phyloP scores from a whole-genome alignment of 2,888 invertebrate species.

The Lamellibrachia satsuma region DNA sequence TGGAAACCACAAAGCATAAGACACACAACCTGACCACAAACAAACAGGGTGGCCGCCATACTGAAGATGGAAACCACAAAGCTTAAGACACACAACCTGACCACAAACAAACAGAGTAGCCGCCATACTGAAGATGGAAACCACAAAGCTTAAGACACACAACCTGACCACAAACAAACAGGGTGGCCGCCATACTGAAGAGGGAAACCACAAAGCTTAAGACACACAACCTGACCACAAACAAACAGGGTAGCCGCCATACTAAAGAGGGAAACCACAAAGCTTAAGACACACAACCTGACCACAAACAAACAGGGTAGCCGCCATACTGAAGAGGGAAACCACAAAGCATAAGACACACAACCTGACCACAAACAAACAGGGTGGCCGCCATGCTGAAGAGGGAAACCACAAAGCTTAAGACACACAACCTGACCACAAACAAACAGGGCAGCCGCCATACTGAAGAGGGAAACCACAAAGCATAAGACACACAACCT shows the following conservation, averaged over 20 bases:
- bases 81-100: not conserved
- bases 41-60: not conserved
- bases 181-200: too few species aligned
- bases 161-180: not conserved
- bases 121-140: slow-evolving; percentile 78
- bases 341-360: not conserved
- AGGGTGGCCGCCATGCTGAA: not conserved
- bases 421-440: not conserved
- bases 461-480: too few species aligned
- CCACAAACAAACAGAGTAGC: slow-evolving; percentile 83
- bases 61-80: too few species aligned
- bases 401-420: too few species aligned
- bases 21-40: not conserved
- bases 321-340: not conserved
- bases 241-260: not conserved
- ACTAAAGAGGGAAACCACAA: too few species aligned
- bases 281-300: not conserved
- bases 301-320: not conserved
- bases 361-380: not conserved
- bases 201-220: too few species aligned
- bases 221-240: not conserved
- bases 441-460: not conserved
- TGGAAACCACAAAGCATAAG: too few species aligned
- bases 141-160: not conserved
- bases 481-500: not conserved